Evolutionary conservation across 2,113 vertebrate genomes (phyloP), one percentile per base, ranked within the genome.

Genomic region (Percopsis transmontana): DNA sequence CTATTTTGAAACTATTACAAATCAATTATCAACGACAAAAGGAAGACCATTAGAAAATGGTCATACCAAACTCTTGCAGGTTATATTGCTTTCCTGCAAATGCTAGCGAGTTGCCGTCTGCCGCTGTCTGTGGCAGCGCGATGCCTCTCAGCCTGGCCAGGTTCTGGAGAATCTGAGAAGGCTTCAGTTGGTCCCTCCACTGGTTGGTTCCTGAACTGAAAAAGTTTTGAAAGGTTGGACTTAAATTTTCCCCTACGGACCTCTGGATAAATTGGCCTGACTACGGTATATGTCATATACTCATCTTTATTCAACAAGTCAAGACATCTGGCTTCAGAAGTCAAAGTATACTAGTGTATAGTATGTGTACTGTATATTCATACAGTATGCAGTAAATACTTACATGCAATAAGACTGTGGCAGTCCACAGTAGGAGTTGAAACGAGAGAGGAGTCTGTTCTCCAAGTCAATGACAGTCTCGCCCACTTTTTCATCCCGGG

Each of bases 401-500:
- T 91, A 99, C 97, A 93, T 62, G 77, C 95, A 99, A 42, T 96
- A 98, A 10, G 96, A 95, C 80, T 97, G 93, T 1, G 96, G 94
- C 45, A 99, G 89, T 60, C 97, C 96, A 64, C 96, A 98, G 64
- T 94, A 92, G 64, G 97, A 82, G 64, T 94, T 94, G 24, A 97
- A 99, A 6, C 91, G 93, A 62, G 97, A 99, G 33, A 99, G 93
- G 59, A 98, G 94, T 61, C 97, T 91, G 81, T 99, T 98, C 82
- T 99, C 97, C 85, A 99, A 85, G 76, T 99, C 97, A 23, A 99
- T 98, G 74, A 93, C 85, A 0, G 97, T 99, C 88, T 99, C 97
- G 44, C 97, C 97, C 9, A 99, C 96, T 91, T 99, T 99, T 88
- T 99, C 97, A 89, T 99, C 97, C 58, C 90, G 92, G 51, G 92